Evolutionary conservation across 1,140 invertebrate species (phyloP), one percentile per base, ranked within the genome.

Genomic region (Palaemon carinicauda): DNA sequence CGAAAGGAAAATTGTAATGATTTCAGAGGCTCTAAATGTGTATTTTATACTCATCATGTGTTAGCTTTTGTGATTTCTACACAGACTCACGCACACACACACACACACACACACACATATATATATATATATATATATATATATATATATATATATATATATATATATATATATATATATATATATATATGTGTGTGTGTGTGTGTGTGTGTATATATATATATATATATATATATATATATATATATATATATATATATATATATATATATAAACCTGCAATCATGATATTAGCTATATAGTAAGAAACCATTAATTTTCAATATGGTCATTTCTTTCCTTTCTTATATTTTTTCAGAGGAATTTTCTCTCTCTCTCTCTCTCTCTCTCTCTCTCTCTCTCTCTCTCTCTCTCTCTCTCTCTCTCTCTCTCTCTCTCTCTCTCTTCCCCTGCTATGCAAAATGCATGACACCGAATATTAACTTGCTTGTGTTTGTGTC

Each of bases 391-490:
- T 54, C 65, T 74, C 41, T 31, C 71, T 29, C 82, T 54, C 56
- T 24, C 60, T 51, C 79, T 74, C 77, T 53, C 80, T n/a, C n/a
- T n/a, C n/a, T n/a, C n/a, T n/a, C 60, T 24, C 78, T 41, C 12
- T 21, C 71, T 29, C 73, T 82, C n/a, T 24, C 60, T 51, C 79
- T 74, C 77, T 53, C 80, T n/a, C n/a, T n/a, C n/a, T n/a, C n/a
- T n/a, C 60, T 24, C 78, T 41, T 24, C 33, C 71, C 41, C 73
- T 82, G 41, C 33, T 52, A 21, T 88, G 21, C 54, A 73, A 73
- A 27, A 73, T 73, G 29, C 69, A 73, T 73, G 69, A 31, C 53
- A 29, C 54, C 78, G 78, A 80, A 80, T 80, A 80, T 80, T 80
- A 80, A 80, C 24, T 31, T 56, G 53, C 78, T 19, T 17, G 24